Conservation (phyloP, 2,113 vertebrate genomes). For the Isichthys henryi region DNA sequence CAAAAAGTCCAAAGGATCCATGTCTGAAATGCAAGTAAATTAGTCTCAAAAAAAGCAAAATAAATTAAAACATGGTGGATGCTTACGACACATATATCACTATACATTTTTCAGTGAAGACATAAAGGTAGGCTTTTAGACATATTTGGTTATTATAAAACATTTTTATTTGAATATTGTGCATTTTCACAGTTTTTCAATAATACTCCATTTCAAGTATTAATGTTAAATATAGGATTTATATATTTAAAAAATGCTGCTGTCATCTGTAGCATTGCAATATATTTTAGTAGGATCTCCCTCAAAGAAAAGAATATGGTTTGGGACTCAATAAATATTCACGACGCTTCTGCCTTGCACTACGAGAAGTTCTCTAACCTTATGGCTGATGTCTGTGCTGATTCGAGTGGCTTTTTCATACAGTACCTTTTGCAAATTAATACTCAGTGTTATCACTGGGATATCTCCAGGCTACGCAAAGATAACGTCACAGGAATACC, state of each 20-base stretch:
- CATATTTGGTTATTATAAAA: slow-evolving; percentile 21
- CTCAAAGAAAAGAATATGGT: background rate
- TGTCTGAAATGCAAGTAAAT: background rate
- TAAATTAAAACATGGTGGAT: background rate
- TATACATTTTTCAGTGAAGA: background rate
- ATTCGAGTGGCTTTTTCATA: background rate
- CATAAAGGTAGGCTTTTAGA: slow-evolving; percentile 10
- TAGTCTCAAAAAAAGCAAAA: background rate
- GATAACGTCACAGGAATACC: background rate
- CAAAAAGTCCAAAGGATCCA: background rate
- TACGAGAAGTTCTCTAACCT: background rate
- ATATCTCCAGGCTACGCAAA: background rate
- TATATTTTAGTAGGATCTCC: background rate
- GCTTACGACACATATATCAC: background rate
- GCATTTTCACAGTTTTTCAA: slow-evolving; percentile 24
- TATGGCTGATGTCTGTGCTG: background rate
- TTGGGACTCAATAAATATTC: too few relatives aligned
- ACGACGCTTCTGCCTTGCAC: background rate
- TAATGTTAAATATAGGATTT: slow-evolving; percentile 16
- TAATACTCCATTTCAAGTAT: slow-evolving; percentile 24
- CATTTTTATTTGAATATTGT: slow-evolving; percentile 14
- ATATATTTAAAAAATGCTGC: background rate
- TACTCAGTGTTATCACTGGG: background rate
- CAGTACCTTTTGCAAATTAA: background rate
- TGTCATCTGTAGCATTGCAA: background rate